Evolutionary conservation across 2,888 invertebrate genomes (phyloP), one percentile per base, ranked within the genome.

Genomic region (Eucriotettix oculatus): DNA sequence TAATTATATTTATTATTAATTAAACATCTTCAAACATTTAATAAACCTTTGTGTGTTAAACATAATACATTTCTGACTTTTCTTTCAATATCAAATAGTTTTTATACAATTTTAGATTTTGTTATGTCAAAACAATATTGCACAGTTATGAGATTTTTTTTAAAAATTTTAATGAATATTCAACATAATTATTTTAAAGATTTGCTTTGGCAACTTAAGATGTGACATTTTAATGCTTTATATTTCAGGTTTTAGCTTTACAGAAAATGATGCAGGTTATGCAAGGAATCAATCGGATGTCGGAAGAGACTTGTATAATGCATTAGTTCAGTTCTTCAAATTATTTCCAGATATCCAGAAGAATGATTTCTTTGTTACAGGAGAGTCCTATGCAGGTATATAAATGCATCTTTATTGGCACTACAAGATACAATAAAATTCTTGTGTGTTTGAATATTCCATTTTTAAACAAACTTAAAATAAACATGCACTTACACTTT

Each of bases 341-440:
- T 70, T 95, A 1, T 96, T 94, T 70, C 85, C 87, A 0, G 84
- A 90, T 67, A 74, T 87, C 42, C 82, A 82, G 68, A 69, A 75
- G 1, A 86, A 85, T 67, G 86, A 86, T 58, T 93, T 96, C 71
- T 96, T 83, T 75, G 82, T 91, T 0, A 85, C 90, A 0, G 95
- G 95, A 1, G 94, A 95, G 75, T 92, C 91, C 0, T 93, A 93
- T 70, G 92, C 83, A 54, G 93, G 74, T 71, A 64, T 5, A 9
- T 48, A 29, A 29, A 29, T 29, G 29, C 29, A 29, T 7, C 29
- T 29, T 29, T 7, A 29, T 29, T n/a, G n/a, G 29, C 2, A 64
- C 43, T 16, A 52, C 16, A 42, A 40, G 9, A 52, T n/a, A 52
- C 3, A 16, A 16, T 1, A 16, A 52, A 3, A 52, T 5, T n/a